These are phyloP conservation scores for Cybosia mesomella DNA, from an alignment of 2,888 invertebrate species.

Conservation along the genomic window DNA sequence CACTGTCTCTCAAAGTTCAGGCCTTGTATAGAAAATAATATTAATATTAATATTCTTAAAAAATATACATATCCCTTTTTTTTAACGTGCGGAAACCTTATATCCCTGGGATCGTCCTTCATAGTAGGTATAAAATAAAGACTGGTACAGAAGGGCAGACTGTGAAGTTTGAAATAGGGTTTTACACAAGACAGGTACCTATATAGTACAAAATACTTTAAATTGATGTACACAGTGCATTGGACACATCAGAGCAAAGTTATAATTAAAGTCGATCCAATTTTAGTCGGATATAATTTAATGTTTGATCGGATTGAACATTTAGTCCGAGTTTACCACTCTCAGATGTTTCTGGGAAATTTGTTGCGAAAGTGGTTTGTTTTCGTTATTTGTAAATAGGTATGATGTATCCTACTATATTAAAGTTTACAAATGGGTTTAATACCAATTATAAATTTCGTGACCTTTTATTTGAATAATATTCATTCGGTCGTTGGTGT, in stretches of 20 bases:
- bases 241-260: constrained; percentile 71
- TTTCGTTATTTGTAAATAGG: neutral
- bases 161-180: neutral
- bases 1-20: neutral
- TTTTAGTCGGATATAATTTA: constrained; percentile 71
- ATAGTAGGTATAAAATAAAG: too few species aligned
- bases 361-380: neutral
- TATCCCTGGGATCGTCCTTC: too few species aligned
- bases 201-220: constrained; percentile 67
- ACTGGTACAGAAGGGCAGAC: neutral
- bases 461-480: neutral
- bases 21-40: too few species aligned
- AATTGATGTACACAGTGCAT: constrained; percentile 73
- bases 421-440: neutral
- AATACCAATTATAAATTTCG: constrained; percentile 3
- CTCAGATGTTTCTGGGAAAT: constrained; percentile 31
- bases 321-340: constrained; percentile 37
- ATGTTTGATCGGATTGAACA: constrained; percentile 62
- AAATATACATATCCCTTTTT: too few species aligned
- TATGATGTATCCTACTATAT: neutral
- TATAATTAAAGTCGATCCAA: constrained; percentile 79
- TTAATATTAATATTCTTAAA: too few species aligned
- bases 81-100: too few species aligned
- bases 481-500: neutral
- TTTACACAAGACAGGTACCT: neutral